Evolutionary conservation across 2,797 vertebrate genomes (phyloP), one percentile per base, ranked within the genome.

Genomic region (Steatocranus sp.): DNA sequence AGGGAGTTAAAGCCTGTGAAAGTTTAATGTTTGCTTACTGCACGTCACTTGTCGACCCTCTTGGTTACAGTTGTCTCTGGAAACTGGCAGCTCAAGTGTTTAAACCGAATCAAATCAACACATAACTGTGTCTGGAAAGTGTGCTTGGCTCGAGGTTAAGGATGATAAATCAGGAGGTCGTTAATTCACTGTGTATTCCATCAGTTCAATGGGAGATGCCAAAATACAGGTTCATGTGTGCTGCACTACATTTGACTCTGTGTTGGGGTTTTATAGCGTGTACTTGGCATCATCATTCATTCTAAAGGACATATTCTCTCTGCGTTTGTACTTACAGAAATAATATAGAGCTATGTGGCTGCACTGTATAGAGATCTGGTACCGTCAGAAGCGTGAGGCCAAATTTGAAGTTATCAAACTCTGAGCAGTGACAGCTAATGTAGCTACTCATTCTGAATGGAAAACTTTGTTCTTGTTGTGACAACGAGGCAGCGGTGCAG

Each of bases 11-110:
- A 89, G 83, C 76, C 81, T 79, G 93, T 95, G 94, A 95, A 96
- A 94, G 86, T 95, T 96, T 96, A 94, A 95, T 94, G 91, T 91
- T 93, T 88, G 75, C 86, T 92, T 90, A 88, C 85, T 90, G 87
- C 82, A 78, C 36, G 75, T 86, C 89, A 87, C 85, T 90, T 85
- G 85, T 93, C 79, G 17, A 86, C 58, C 87, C 78, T 84, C 92
- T 94, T 51, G 32, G 85, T 88, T 90, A 81, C 85, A 74, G 81
- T 41, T 81, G 79, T 88, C 90, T 75, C 85, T 74, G 76, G 58
- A 83, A 73, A 34, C 74, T 25, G 77, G 77, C 86, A n/a, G 48
- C 46, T 81, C 56, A 2, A 43, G 30, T 79, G 61, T 87, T 81
- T 66, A 66, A 81, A 85, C 10, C 5, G 79, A 82, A 83, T 90